Evolutionary conservation across 2,888 invertebrate species (phyloP), one percentile per base, ranked within the genome.

Genomic region (Tribolium freemani): DNA sequence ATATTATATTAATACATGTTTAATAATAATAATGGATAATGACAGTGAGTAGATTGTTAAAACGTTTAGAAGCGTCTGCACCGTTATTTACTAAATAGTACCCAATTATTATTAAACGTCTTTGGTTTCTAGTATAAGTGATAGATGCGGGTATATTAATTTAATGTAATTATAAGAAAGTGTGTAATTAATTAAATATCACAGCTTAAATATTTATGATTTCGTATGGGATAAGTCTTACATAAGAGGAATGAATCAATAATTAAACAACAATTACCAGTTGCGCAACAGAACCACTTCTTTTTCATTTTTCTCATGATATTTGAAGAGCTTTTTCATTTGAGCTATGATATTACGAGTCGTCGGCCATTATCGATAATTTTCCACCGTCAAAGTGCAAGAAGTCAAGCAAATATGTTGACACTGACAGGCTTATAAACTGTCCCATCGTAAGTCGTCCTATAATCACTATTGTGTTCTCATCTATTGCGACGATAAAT

Each of bases 381-480:
- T 26, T 26, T 26, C 26, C 26, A 26, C 26, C 26, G 5, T 26
- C 5, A 5, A 26, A 26, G 26, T 26, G 26, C 26, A 26, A 26
- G 26, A 26, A 26, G 26, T 26, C 26, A 26, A 38, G 8, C 38
- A 38, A 38, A 38, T 38, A 38, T 38, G 38, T 38, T 38, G 38
- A 38, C 38, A 38, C 8, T 48, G 11, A 48, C 16, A 48, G 48
- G 6, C n/a, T 54, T 26, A 30, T 13, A 56, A 56, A 45, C 20
- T 58, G 61, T 60, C 21, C 4, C 60, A 58, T 58, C 56, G 26
- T 26, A 26, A 26, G 26, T 26, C 26, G 26, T 26, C 38, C n/a
- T 38, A 21, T 30, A 30, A 30, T 26, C 5, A 10, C 10, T 30
- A 16, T 10, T 44, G 57, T 13, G 8, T 31, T 57, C n/a, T n/a